These are phyloP conservation scores for Ametastegia equiseti DNA, from an alignment of 2,888 invertebrate species.

Conservation along the genomic window DNA sequence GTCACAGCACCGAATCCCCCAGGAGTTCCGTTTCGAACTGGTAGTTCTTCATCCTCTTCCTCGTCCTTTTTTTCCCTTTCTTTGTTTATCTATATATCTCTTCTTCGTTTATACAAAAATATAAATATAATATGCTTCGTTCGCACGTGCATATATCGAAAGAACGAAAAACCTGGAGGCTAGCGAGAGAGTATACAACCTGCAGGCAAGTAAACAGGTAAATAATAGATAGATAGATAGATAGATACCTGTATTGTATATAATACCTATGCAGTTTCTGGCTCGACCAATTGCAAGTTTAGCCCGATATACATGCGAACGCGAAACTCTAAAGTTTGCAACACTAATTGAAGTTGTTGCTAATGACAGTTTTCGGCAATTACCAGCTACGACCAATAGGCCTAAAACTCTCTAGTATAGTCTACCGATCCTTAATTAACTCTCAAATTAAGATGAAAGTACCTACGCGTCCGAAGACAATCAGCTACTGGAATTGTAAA, in stretches of 20 bases:
- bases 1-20: constrained; percentile 13
- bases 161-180: background rate
- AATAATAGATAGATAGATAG: background rate
- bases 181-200: background rate
- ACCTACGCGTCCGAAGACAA: too few species aligned
- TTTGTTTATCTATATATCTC: too few species aligned
- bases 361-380: constrained; percentile 36
- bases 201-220: background rate
- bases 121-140: too few species aligned
- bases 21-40: background rate
- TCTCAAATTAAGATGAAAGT: too few species aligned
- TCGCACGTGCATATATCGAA: background rate
- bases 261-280: too few species aligned
- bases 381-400: too few species aligned
- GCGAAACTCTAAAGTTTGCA: constrained; percentile 14
- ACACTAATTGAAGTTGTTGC: constrained; percentile 33
- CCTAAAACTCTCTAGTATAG: too few species aligned
- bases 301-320: background rate
- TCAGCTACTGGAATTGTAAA: too few species aligned
- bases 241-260: too few species aligned
- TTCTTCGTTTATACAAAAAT: too few species aligned
- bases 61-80: background rate
- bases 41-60: background rate
- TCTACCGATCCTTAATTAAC: too few species aligned
- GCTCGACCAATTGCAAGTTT: background rate